Percentiles rank a stretch among this genome's conserved stretches.
phyloP scores from a whole-genome alignment of 1,140 invertebrate species.

The Thaumatotibia leucotreta region DNA sequence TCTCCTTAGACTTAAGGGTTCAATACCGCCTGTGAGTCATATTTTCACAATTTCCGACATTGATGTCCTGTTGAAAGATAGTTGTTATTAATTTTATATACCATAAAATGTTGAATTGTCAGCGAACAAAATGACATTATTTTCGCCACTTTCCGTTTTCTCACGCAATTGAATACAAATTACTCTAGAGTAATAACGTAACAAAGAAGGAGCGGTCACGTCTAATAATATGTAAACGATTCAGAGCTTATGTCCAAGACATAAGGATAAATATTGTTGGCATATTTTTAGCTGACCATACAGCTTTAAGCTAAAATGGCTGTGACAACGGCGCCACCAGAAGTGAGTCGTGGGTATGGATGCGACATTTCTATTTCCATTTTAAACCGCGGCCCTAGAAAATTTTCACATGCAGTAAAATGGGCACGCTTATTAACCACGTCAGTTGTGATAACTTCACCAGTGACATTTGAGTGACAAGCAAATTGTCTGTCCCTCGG shows the following conservation, averaged over 20 bases:
- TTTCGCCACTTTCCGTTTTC: neutral
- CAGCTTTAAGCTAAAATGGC: neutral
- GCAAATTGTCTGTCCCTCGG: slow-evolving; percentile 30
- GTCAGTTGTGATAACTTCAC: slow-evolving; percentile 15
- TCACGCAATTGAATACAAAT: neutral
- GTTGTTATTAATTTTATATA: too few species aligned
- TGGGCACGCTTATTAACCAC: slow-evolving; percentile 30
- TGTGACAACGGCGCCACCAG: neutral
- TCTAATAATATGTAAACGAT: too few species aligned
- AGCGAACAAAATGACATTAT: neutral
- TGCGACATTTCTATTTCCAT: neutral
- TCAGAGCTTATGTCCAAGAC: too few species aligned
- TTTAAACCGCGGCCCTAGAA: neutral
- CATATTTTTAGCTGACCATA: too few species aligned
- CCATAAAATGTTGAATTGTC: too few species aligned
- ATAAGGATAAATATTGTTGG: too few species aligned
- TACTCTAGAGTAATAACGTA: neutral
- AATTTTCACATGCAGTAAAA: slow-evolving; percentile 11
- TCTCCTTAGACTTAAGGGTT: too few species aligned
- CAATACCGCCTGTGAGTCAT: too few species aligned
- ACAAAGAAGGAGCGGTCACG: too few species aligned
- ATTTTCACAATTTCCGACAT: too few species aligned
- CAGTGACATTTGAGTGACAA: slow-evolving; percentile 26
- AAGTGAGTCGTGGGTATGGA: neutral
- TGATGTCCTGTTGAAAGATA: too few species aligned